Conservation (phyloP, 1,140 invertebrate genomes). For the Bombus confusus region DNA sequence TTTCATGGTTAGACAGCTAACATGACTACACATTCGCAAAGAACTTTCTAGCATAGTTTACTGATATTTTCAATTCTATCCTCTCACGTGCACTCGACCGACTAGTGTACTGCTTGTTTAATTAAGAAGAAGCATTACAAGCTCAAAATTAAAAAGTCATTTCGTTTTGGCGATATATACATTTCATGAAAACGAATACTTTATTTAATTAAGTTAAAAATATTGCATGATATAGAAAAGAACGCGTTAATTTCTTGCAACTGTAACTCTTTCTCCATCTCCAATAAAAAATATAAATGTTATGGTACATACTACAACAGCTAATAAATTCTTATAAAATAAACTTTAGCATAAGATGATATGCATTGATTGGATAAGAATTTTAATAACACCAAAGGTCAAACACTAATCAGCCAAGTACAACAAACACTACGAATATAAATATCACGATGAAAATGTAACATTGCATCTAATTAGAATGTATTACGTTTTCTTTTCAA, state of each 20-base stretch:
- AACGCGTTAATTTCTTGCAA: not conserved
- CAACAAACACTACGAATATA: not conserved
- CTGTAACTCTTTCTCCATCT: not conserved
- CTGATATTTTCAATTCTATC: not conserved
- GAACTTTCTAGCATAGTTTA: slow-evolving; percentile 26
- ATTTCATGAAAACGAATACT: not conserved
- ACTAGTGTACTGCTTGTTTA: too few relatives aligned
- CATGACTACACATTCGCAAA: not conserved
- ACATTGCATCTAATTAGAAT: too few relatives aligned
- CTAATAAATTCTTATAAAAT: not conserved
- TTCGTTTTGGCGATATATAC: not conserved
- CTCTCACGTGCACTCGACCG: too few relatives aligned
- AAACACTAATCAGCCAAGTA: not conserved
- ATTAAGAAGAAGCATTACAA: not conserved
- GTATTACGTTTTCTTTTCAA: not conserved
- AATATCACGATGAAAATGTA: not conserved
- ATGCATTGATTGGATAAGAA: not conserved
- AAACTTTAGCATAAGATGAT: not conserved
- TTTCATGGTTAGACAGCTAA: not conserved
- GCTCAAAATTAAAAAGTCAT: too few relatives aligned
- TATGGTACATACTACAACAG: not conserved
- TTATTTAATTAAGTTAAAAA: not conserved
- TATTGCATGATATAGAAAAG: not conserved
- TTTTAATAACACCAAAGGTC: not conserved
- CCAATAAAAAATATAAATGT: not conserved